Base-by-base conservation (phyloP, 2,888 invertebrate genomes). In the Aricia artaxerxes region DNA sequence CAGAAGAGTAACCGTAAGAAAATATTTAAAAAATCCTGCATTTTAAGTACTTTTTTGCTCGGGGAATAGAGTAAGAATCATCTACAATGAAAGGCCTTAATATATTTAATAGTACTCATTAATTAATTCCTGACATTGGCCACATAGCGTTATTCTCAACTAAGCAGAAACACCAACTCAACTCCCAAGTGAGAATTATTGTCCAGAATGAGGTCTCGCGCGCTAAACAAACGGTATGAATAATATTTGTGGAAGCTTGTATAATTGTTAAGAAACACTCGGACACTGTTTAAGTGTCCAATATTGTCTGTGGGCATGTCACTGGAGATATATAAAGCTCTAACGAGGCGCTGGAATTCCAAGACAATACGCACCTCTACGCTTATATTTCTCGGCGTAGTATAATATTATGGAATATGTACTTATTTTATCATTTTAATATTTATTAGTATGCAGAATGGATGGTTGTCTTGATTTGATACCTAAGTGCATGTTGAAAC, bases 291-390 rank as follows among this genome's bases (percentile, higher is more conserved):
- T 57, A 53, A 76, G 76, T 76, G 89, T 89, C 87, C 85, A 87
- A 82, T 81, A 83, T 85, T 88, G 90, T 91, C 92, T 91, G 83
- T 84, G 82, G 86, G 87, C 88, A 76, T 76, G 35, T 76, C 76
- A 57, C 76, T 57, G 31, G 57, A 76, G 53, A 24, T 53, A 53
- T 76, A 76, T 57, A 35, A 16, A 13, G 76, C 76, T 35, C 24
- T 24, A 24, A n/a, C 73, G 49, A 57, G 76, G 16, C 35, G 6
- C 57, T 13, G 57, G 57, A 57, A 57, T 76, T 85, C 84, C 84
- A 82, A 86, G 87, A 88, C 89, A 87, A 90, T 88, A 88, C 82
- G 83, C 85, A 84, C 82, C 83, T 86, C 82, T 84, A 64, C n/a
- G 77, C 61, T 78, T 77, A 79, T 60, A 75, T 75, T 75, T 75